Percentiles rank a stretch among this genome's conserved stretches.
Conservation (phyloP, 2,797 vertebrate species). For the Galago senegalensis region DNA sequence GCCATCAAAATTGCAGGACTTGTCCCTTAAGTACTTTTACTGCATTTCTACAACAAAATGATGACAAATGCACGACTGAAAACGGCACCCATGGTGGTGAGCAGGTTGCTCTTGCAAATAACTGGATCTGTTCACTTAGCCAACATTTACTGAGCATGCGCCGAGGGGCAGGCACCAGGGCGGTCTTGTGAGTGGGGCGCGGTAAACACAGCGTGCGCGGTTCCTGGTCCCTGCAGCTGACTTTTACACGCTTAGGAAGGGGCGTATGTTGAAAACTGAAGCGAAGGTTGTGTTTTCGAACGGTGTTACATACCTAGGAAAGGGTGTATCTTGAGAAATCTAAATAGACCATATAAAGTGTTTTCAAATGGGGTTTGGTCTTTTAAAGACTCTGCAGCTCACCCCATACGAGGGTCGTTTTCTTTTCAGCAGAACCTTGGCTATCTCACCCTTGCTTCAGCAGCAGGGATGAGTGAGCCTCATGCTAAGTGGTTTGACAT, state of each 20-base stretch:
- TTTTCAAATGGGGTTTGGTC: background rate
- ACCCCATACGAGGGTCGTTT: conserved; percentile 55
- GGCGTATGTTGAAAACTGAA: background rate
- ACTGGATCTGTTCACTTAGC: background rate
- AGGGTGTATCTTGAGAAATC: background rate
- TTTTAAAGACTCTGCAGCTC: conserved; percentile 31
- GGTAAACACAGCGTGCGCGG: background rate
- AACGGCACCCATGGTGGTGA: background rate
- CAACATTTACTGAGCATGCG: background rate
- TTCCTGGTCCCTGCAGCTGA: background rate
- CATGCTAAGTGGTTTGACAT: conserved; percentile 86
- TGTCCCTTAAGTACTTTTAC: background rate
- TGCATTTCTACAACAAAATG: background rate
- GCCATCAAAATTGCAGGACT: background rate
- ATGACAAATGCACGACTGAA: too few species aligned
- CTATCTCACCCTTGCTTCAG: conserved; percentile 71
- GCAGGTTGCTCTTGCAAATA: background rate
- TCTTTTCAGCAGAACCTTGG: conserved; percentile 70
- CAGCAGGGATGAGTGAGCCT: conserved; percentile 72
- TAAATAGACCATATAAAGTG: background rate
- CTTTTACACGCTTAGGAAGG: background rate
- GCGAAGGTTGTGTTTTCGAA: background rate
- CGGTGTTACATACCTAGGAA: background rate
- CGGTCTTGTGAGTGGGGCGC: rapidly evolving
- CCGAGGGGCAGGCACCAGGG: background rate